A percentile compares a stretch with the other conserved stretches of the same genome.
These are phyloP conservation scores for Hemibagrus wyckioides DNA, from an alignment of 2,113 vertebrate species.

Conservation along the genomic window DNA sequence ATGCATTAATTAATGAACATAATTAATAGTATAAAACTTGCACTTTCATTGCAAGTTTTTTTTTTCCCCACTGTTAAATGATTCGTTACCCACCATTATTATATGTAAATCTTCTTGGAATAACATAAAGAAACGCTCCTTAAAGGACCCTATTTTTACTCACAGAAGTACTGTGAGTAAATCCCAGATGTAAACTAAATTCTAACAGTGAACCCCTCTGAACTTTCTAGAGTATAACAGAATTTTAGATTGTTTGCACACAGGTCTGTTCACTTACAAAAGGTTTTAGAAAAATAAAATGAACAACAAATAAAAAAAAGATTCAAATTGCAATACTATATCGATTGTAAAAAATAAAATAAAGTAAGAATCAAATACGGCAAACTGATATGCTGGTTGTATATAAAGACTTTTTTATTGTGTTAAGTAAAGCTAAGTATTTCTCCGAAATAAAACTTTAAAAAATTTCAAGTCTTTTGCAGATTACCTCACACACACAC, in stretches of 20 bases:
- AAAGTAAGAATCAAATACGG: not conserved
- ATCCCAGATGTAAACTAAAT: not conserved
- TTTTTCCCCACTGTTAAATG: not conserved
- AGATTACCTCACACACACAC: not conserved
- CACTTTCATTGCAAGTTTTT: not conserved
- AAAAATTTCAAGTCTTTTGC: not conserved
- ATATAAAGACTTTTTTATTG: not conserved
- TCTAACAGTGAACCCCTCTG: not conserved
- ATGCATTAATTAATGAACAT: not conserved
- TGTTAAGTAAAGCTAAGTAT: no score
- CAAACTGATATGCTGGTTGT: not conserved
- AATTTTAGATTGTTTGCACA: not conserved
- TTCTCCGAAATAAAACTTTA: no score
- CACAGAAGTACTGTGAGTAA: no score
- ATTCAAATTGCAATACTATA: not conserved
- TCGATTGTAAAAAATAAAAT: not conserved
- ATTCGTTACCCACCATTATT: not conserved
- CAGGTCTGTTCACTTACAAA: not conserved
- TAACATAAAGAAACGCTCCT: not conserved
- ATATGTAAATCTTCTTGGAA: not conserved
- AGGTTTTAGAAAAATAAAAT: not conserved
- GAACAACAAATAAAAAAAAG: not conserved
- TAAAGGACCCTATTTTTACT: not conserved
- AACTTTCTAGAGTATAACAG: not conserved
- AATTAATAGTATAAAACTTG: not conserved